Conservation (phyloP, 1,140 invertebrate species). For the Diachasmimorpha longicaudata region DNA sequence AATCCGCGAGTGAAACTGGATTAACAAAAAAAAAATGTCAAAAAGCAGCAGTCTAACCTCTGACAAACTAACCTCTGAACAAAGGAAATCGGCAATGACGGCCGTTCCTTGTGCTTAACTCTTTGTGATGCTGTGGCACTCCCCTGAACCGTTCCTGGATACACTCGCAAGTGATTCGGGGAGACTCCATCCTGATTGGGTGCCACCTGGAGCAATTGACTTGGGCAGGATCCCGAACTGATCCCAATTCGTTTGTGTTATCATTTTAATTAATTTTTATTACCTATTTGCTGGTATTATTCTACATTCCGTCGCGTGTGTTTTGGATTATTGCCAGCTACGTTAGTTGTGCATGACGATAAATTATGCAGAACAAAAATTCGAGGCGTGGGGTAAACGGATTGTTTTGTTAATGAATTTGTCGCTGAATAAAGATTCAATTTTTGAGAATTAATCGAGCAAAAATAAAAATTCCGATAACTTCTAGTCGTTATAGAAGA, state of each 20-base stretch:
- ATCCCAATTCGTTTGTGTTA: conserved; percentile 27
- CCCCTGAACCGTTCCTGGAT: conserved; percentile 53
- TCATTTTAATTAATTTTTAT: neutral
- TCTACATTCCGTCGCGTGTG: neutral
- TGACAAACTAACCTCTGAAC: conserved; percentile 62
- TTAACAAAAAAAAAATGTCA: neutral
- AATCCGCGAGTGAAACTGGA: neutral
- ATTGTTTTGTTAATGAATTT: too few species aligned
- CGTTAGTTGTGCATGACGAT: conserved; percentile 11
- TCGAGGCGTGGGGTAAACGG: too few species aligned
- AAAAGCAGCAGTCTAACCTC: neutral
- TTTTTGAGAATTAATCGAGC: too few species aligned
- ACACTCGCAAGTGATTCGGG: conserved; percentile 55
- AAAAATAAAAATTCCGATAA: too few species aligned
- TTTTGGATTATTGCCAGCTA: neutral
- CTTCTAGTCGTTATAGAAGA: too few species aligned
- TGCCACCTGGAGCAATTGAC: conserved; percentile 75
- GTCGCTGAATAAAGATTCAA: too few species aligned
- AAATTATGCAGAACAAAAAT: conserved; percentile 39
- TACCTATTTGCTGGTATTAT: neutral
- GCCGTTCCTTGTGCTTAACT: conserved; percentile 66
- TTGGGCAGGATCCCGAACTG: conserved; percentile 90
- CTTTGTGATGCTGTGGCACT: conserved; percentile 60
- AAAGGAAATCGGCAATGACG: conserved; percentile 59
- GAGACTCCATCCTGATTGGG: conserved; percentile 52